Conservation (phyloP, 1,140 invertebrate genomes). For the Neodiprion virginianus region DNA sequence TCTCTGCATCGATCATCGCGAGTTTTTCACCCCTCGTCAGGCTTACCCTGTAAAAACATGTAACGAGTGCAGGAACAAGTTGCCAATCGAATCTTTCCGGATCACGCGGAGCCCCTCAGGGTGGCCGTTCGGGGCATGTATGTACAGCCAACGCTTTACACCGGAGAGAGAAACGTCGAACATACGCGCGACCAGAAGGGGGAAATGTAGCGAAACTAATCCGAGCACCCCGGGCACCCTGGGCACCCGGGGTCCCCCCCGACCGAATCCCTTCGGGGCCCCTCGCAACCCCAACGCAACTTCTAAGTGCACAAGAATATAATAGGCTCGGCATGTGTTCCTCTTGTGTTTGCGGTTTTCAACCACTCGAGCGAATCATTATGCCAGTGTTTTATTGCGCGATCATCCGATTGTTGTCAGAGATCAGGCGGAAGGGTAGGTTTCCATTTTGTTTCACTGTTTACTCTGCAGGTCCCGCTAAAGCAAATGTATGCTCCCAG, state of each 20-base stretch:
- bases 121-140: not conserved
- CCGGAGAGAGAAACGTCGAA: slow-evolving; percentile 13
- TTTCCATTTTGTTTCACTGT: not conserved
- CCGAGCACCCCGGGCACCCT: slow-evolving; percentile 32
- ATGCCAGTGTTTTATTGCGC: slow-evolving; percentile 56
- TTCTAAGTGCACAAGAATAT: slow-evolving; percentile 17
- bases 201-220: slow-evolving; percentile 60
- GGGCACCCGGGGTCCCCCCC: slow-evolving; percentile 24
- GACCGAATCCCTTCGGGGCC: not conserved
- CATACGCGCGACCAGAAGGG: slow-evolving; percentile 59
- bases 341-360: slow-evolving; percentile 44
- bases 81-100: too few relatives aligned
- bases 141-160: not conserved
- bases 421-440: not conserved
- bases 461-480: not conserved
- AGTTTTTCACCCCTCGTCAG: too few relatives aligned
- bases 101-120: not conserved
- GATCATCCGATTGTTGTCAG: slow-evolving; percentile 48
- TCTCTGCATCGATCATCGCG: too few relatives aligned
- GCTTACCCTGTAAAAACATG: too few relatives aligned
- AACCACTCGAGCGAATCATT: slow-evolving; percentile 50
- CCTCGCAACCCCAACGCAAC: slow-evolving; percentile 3
- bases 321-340: slow-evolving; percentile 19
- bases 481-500: slow-evolving; percentile 1
- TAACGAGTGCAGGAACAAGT: too few relatives aligned